These are phyloP conservation scores for Drosophila ezoana DNA, from an alignment of 2,888 invertebrate genomes.

Conservation along the genomic window DNA sequence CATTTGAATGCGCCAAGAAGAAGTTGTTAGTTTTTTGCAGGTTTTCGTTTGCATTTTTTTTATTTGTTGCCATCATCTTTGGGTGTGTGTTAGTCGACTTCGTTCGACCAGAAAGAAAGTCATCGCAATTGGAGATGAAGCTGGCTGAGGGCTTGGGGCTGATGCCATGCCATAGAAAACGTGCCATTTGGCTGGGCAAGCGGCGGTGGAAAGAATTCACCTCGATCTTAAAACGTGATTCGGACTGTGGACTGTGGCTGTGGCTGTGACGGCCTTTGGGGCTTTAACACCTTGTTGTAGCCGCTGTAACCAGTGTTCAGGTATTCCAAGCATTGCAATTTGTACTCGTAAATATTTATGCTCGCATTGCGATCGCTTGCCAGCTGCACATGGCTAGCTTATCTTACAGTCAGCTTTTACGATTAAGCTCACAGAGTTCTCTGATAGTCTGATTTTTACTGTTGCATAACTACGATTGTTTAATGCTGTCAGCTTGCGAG, in stretches of 20 bases:
- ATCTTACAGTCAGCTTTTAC: conserved; percentile 14
- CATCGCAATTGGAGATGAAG: conserved; percentile 27
- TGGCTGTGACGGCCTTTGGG: conserved; percentile 32
- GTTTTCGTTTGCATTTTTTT: conserved; percentile 1
- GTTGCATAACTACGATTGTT: conserved; percentile 25
- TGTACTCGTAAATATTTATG: conserved; percentile 52
- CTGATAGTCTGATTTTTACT: conserved; percentile 4
- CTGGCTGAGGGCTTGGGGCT: conserved; percentile 8
- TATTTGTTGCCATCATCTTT: conserved; percentile 2
- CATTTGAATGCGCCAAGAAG: conserved; percentile 50
- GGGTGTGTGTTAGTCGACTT: conserved; percentile 3
- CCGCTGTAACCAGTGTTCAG: conserved; percentile 36
- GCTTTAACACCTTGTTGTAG: conserved; percentile 53
- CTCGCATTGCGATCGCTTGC: conserved; percentile 28
- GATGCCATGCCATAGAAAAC: conserved; percentile 36
- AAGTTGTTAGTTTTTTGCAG: conserved; percentile 28
- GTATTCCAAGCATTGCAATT: conserved; percentile 57
- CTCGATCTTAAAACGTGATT: conserved; percentile 84
- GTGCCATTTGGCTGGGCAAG: conserved; percentile 56
- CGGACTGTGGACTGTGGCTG: conserved; percentile 28
- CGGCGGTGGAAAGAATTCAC: conserved; percentile 66
- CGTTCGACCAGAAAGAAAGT: conserved; percentile 46
- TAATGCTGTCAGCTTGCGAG: conserved; percentile 9
- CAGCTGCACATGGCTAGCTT: conserved; percentile 26
- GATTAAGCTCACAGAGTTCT: conserved; percentile 4